These are phyloP conservation scores for Dendrolimus kikuchii DNA, from an alignment of 1,140 invertebrate species.

Conservation along the genomic window DNA sequence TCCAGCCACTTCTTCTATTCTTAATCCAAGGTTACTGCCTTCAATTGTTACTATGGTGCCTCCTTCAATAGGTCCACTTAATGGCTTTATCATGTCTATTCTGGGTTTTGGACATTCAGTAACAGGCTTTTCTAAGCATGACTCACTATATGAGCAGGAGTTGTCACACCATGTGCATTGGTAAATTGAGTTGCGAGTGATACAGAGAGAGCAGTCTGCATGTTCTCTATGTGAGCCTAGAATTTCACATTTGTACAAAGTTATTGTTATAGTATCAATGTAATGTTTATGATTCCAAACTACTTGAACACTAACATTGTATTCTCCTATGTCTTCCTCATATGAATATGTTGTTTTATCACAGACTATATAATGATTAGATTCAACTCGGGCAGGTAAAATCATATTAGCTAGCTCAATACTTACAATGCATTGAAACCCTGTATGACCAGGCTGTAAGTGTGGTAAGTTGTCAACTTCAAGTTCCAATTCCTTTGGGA, in stretches of 20 bases:
- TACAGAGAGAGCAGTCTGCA: constrained; percentile 94
- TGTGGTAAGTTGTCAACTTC: constrained; percentile 93
- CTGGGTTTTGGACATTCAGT: constrained; percentile 92
- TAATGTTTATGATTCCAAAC: constrained; percentile 95
- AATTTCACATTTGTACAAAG: constrained; percentile 95
- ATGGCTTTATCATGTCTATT: constrained; percentile 95
- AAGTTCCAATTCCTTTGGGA: constrained; percentile 89
- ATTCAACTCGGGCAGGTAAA: constrained; percentile 88
- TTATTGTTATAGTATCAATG: constrained; percentile 91
- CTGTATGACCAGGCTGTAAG: constrained; percentile 87
- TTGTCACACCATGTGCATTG: constrained; percentile 94
- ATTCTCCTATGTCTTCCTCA: constrained; percentile 87
- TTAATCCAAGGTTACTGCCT: constrained; percentile 95
- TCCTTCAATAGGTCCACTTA: constrained; percentile 95
- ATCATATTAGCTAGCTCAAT: constrained; percentile 93
- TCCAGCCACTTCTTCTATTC: constrained; percentile 90
- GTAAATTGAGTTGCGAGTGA: constrained; percentile 89
- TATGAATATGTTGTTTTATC: constrained; percentile 94
- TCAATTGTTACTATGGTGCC: constrained; percentile 96
- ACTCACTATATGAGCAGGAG: constrained; percentile 88
- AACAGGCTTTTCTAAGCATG: constrained; percentile 81
- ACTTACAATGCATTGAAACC: constrained; percentile 92
- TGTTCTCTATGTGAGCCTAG: constrained; percentile 92
- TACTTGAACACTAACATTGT: constrained; percentile 90
- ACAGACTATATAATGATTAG: constrained; percentile 88